Percentiles rank a stretch among this genome's conserved stretches.
Evolutionary conservation across 1,140 invertebrate species (phyloP).

Genomic region (Hycleus phaleratus): DNA sequence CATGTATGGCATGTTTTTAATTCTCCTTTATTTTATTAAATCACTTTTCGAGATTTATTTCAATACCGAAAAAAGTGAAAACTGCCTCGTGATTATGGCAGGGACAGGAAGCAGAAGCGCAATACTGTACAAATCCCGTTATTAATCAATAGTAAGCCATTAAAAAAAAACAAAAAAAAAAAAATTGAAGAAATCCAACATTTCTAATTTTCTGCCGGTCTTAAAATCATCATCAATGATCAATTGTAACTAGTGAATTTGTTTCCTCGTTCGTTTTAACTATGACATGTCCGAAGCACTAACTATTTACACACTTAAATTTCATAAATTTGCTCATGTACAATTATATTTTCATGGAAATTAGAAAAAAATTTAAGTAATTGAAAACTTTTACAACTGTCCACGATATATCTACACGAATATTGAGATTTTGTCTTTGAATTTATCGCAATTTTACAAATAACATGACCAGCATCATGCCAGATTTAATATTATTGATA

Average conservation of each 20-base stretch:
- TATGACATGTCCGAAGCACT: conserved; percentile 12
- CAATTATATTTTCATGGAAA: conserved; percentile 1
- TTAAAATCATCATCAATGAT: too few relatives aligned
- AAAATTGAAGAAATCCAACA: too few relatives aligned
- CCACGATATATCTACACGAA: conserved; percentile 1
- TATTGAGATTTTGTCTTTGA: neutral
- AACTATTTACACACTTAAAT: conserved; percentile 11
- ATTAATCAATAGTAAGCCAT: conserved; percentile 6
- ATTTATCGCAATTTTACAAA: too few relatives aligned
- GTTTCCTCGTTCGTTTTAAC: neutral
- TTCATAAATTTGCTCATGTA: neutral
- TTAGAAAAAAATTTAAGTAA: neutral
- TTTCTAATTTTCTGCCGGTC: too few relatives aligned
- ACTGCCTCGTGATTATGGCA: conserved; percentile 8
- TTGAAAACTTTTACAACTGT: conserved; percentile 4
- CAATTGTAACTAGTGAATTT: too few relatives aligned
- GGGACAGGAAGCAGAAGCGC: conserved; percentile 13
- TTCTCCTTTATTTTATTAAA: neutral
- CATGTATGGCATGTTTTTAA: conserved; percentile 45
- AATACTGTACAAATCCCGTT: conserved; percentile 14
- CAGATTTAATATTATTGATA: neutral
- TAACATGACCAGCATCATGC: neutral
- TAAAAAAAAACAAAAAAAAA: neutral
- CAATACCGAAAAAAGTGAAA: conserved; percentile 11
- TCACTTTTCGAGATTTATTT: neutral